Evolutionary conservation across 2,113 vertebrate species (phyloP).

Genomic region (Aphelocoma coerulescens): DNA sequence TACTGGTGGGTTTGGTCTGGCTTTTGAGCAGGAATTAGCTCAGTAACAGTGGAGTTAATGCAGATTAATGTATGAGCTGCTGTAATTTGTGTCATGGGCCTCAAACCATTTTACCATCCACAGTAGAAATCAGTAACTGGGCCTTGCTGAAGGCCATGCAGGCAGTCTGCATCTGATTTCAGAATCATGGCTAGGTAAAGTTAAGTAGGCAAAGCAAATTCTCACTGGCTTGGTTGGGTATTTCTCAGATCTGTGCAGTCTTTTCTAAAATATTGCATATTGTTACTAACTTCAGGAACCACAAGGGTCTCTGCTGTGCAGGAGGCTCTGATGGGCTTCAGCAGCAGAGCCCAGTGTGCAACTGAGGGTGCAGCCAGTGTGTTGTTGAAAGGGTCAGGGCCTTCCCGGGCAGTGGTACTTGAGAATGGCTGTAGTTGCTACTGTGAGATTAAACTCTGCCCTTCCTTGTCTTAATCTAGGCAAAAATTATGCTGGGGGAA

Average conservation of each 20-base stretch:
- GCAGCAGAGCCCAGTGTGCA: neutral
- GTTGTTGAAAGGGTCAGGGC: neutral
- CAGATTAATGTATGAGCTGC: neutral
- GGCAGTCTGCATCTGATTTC: neutral
- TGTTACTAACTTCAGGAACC: neutral
- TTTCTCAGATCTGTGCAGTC: neutral
- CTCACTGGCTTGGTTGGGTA: neutral
- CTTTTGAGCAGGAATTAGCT: neutral
- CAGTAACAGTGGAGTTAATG: neutral
- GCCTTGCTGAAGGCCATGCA: neutral
- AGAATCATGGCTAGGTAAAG: neutral
- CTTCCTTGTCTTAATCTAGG: neutral
- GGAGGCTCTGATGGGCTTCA: neutral
- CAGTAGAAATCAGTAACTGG: neutral
- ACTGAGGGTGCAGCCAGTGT: neutral
- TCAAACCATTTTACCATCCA: neutral
- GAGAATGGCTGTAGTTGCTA: neutral
- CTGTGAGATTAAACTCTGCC: accelerated
- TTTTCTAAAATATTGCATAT: neutral
- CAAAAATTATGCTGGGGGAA: neutral
- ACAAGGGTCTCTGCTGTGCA: neutral
- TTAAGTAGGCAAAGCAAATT: neutral
- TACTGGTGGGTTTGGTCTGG: neutral
- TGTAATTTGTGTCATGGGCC: neutral
- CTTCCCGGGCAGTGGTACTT: accelerated